phyloP scores from a whole-genome alignment of 2,797 vertebrate species.

The Sebastes iracundus region DNA sequence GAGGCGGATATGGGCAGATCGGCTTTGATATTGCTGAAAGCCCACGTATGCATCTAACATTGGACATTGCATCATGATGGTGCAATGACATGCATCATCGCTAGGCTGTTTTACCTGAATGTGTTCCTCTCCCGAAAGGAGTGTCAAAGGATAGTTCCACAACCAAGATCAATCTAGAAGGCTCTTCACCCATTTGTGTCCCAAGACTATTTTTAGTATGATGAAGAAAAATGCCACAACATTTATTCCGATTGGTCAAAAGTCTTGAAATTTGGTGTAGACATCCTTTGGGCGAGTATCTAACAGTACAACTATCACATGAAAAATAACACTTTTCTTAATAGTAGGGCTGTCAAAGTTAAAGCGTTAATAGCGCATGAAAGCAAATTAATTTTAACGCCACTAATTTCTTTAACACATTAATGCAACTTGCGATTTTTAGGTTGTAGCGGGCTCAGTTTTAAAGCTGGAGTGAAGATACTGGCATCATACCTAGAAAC shows the following conservation, averaged over 20 bases:
- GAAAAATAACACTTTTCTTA: not conserved
- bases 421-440: too few relatives aligned
- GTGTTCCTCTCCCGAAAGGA: constrained; percentile 22
- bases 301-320: not conserved
- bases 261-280: not conserved
- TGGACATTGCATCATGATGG: not conserved
- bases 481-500: too few relatives aligned
- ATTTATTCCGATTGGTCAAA: not conserved
- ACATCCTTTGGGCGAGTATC: too few relatives aligned
- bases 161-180: not conserved
- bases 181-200: not conserved
- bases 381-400: too few relatives aligned
- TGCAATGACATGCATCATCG: not conserved
- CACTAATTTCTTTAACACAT: too few relatives aligned
- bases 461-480: too few relatives aligned
- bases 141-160: constrained; percentile 6
- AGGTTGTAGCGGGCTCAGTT: too few relatives aligned
- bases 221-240: not conserved
- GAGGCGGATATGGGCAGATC: not conserved
- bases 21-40: not conserved
- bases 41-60: not conserved
- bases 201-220: not conserved
- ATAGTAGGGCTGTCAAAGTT: not conserved
- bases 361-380: accelerated
- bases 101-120: constrained; percentile 41